phyloP scores from a whole-genome alignment of 2,797 vertebrate species.

The Eutrigla gurnardus region DNA sequence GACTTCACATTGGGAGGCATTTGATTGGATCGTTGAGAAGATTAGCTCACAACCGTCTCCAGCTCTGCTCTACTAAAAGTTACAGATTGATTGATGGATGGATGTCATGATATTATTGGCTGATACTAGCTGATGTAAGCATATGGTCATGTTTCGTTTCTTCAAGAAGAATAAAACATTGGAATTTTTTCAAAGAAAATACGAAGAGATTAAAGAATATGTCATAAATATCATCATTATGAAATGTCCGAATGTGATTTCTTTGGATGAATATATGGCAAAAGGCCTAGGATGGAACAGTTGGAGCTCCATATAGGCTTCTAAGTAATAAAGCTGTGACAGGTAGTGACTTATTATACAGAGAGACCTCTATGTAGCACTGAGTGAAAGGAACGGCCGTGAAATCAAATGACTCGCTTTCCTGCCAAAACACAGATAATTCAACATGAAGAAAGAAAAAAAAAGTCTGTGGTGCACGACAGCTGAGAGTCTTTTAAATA shows the following conservation, averaged over 20 bases:
- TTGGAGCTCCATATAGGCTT: background rate
- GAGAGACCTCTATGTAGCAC: background rate
- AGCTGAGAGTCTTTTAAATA: conserved; percentile 61
- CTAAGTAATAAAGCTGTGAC: conserved; percentile 34
- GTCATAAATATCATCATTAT: conserved; percentile 5
- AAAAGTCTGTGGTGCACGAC: conserved; percentile 33
- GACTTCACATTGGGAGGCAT: no score
- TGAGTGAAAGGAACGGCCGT: conserved; percentile 69
- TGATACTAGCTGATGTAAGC: no score
- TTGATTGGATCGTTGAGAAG: no score
- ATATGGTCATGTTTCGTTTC: no score
- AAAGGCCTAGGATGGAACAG: background rate
- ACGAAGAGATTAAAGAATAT: no score
- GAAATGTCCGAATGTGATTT: background rate
- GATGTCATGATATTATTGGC: no score
- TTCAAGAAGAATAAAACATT: no score
- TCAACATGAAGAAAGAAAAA: conserved; percentile 44
- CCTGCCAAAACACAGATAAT: conserved; percentile 72
- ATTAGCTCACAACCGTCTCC: no score
- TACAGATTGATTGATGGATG: no score
- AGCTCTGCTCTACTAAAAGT: no score
- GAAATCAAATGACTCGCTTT: conserved; percentile 67
- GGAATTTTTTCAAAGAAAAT: no score
- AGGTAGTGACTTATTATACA: conserved; percentile 12
- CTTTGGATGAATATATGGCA: background rate